Conservation (phyloP, 2,888 invertebrate genomes). For the Norana najaformis region DNA sequence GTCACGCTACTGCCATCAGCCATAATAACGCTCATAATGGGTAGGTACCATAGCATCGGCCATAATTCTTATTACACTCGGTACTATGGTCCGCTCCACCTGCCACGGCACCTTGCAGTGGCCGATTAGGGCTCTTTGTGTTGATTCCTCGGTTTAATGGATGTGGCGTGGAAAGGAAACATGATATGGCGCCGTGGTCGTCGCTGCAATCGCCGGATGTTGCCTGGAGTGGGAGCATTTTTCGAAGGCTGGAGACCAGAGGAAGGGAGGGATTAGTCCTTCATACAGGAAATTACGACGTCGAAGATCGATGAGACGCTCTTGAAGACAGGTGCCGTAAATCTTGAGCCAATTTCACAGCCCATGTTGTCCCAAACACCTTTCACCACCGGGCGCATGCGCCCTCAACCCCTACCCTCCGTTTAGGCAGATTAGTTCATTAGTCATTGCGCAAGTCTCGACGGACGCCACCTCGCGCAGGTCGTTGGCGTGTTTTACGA, state of each 20-base stretch:
- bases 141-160: not conserved
- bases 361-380: not conserved
- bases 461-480: not conserved
- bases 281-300: not conserved
- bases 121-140: not conserved
- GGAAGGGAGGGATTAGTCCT: not conserved
- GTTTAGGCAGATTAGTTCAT: not conserved
- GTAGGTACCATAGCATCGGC: too few relatives aligned
- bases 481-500: not conserved
- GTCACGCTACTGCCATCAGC: too few relatives aligned
- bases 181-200: not conserved
- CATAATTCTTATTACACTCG: not conserved
- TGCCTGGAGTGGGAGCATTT: not conserved
- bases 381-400: not conserved
- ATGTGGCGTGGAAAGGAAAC: constrained; percentile 1
- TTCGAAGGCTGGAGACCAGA: not conserved
- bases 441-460: too few relatives aligned
- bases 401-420: not conserved
- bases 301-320: not conserved
- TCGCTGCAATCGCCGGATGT: too few relatives aligned
- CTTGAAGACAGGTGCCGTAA: not conserved
- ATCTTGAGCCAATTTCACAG: not conserved
- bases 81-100: not conserved
- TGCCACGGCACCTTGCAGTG: not conserved
- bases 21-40: too few relatives aligned